Percentiles rank a stretch among this genome's conserved stretches.
phyloP scores from a whole-genome alignment of 2,797 vertebrate species.

The Petrocephalus schoutedeni region DNA sequence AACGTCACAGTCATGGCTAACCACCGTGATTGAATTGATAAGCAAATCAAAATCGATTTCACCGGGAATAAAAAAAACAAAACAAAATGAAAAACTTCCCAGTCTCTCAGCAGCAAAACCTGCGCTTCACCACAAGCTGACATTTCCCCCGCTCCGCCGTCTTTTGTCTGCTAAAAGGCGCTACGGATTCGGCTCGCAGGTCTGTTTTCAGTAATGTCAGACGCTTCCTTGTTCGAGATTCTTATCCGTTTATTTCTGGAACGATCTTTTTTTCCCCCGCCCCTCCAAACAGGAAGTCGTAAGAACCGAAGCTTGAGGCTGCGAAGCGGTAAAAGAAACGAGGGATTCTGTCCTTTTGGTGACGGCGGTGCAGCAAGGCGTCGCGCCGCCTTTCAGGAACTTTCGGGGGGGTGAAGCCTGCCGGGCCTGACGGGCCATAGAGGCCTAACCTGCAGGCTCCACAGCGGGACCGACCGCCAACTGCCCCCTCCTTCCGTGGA shows the following conservation, averaged over 20 bases:
- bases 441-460: neutral
- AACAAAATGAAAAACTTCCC: neutral
- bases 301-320: conserved; percentile 37
- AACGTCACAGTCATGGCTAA: neutral
- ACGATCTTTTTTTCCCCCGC: neutral
- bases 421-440: neutral
- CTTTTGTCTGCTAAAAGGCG: conserved; percentile 10
- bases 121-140: neutral
- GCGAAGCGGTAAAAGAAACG: conserved; percentile 7
- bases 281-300: conserved; percentile 60
- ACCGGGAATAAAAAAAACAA: neutral
- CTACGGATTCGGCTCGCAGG: conserved; percentile 14
- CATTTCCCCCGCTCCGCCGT: neutral
- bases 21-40: neutral
- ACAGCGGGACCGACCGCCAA: neutral
- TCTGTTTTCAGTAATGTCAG: conserved; percentile 51
- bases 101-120: neutral
- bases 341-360: neutral
- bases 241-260: conserved; percentile 61
- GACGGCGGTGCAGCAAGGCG: neutral
- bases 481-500: neutral
- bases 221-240: conserved; percentile 58
- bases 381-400: neutral
- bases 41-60: neutral
- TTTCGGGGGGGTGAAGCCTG: neutral